Conservation (phyloP, 2,113 vertebrate species). For the Cynopterus brachyotis region DNA sequence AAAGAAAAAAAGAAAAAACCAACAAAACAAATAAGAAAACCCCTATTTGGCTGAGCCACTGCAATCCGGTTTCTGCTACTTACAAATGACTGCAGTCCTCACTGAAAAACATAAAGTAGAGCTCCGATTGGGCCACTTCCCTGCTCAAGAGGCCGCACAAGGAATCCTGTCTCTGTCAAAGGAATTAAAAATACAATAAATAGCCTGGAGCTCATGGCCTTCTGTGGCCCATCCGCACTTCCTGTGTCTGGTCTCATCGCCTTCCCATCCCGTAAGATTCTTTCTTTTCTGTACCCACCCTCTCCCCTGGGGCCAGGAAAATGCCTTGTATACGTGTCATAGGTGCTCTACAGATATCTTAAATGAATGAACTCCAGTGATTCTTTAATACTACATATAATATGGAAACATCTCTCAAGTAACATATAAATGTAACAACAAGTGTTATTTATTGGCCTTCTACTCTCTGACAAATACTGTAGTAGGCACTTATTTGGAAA, state of each 20-base stretch:
- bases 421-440: neutral
- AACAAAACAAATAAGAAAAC: neutral
- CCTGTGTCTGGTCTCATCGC: neutral
- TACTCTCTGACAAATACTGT: neutral
- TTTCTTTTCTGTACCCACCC: neutral
- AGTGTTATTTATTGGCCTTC: neutral
- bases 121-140: neutral
- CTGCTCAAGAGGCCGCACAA: neutral
- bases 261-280: neutral
- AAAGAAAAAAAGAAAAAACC: neutral
- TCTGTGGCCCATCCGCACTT: neutral
- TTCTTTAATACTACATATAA: neutral
- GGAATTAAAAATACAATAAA: neutral
- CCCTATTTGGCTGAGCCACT: neutral
- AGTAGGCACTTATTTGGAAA: conserved; percentile 18
- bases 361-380: neutral
- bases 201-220: neutral
- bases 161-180: neutral
- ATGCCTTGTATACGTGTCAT: neutral
- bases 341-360: neutral
- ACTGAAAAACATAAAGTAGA: neutral
- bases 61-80: neutral
- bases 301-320: neutral
- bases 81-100: neutral
- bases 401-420: neutral